Evolutionary conservation across 2,113 vertebrate species (phyloP), one percentile per base, ranked within the genome.

Genomic region (Phylloscopus trochilus): DNA sequence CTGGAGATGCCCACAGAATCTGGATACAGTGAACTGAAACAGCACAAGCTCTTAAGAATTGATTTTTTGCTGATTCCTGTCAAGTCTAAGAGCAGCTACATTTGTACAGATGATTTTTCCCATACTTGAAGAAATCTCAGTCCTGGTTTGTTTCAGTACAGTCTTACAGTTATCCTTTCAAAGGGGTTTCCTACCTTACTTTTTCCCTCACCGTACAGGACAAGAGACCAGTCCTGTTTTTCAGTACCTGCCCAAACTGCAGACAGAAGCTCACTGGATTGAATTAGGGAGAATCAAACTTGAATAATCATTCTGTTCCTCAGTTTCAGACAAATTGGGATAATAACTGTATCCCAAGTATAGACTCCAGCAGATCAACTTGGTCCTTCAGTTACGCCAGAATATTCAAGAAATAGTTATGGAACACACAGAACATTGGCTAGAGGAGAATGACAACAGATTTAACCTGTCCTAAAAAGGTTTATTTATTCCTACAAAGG

Each of bases 261-360:
- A 53, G 30, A 62, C 58, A 84, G 81, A 91, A 91, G 66, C 46
- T 81, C 23, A 60, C 15, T 49, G 41, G 58, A 96, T 73, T 96
- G 66, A 94, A 96, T 95, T 94, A 94, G 66, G 63, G 75, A 67
- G 43, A 87, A 63, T 62, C 73, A 60, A 87, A 64, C 69, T 75
- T 31, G 24, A 88, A 72, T 89, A 60, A 91, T 79, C 76, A 72
- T 58, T 41, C 26, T 68, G 66, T 53, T 91, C 60, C 60, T 66
- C 56, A 87, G 33, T 81, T 91, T 93, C 62, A 84, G 70, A 56
- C 2, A 1, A 89, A 79, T 7, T 79, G 37, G 16, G 39, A 87
- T 85, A 92, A 79, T n/a, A 87, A 73, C 28, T 18, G 2, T 51
- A 60, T 46, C 31, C 37, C 69, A 82, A 91, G 28, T 22, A 76